phyloP scores from a whole-genome alignment of 64 coral and sea anemone genomes.

The Pocillopora verrucosa region DNA sequence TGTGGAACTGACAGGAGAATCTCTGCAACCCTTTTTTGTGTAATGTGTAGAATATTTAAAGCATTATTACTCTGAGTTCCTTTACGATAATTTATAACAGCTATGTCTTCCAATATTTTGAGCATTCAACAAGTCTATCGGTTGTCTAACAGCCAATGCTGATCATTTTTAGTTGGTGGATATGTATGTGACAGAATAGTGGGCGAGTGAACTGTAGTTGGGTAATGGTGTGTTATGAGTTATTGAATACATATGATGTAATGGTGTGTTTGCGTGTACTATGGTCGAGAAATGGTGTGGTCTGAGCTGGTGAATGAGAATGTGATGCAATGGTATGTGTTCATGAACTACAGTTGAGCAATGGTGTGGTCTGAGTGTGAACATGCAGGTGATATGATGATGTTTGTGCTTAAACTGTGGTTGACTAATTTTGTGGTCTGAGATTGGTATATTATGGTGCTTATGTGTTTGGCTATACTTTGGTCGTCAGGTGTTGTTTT shows the following conservation, averaged over 20 bases:
- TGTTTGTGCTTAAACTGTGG: neutral
- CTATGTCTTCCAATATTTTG: too few relatives aligned
- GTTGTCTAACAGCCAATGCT: too few relatives aligned
- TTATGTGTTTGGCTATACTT: neutral
- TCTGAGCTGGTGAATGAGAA: neutral
- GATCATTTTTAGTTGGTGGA: too few relatives aligned
- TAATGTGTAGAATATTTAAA: too few relatives aligned
- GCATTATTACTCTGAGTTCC: too few relatives aligned
- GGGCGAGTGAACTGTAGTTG: neutral
- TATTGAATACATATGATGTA: neutral
- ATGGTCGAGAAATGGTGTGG: neutral
- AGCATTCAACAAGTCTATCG: too few relatives aligned
- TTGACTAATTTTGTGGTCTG: neutral
- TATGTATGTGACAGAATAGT: too few relatives aligned
- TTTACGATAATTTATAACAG: too few relatives aligned
- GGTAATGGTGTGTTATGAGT: neutral
- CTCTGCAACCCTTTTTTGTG: too few relatives aligned
- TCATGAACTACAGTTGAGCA: neutral
- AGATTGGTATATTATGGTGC: neutral
- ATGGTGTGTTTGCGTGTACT: neutral
- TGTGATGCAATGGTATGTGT: neutral
- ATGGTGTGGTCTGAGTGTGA: slow-evolving; percentile 1
- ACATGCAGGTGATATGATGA: neutral
- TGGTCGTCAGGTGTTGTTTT: slow-evolving; percentile 2
- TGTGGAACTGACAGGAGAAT: too few relatives aligned